Conservation (phyloP, 2,888 invertebrate genomes). For the Pseudococcus viburni region DNA sequence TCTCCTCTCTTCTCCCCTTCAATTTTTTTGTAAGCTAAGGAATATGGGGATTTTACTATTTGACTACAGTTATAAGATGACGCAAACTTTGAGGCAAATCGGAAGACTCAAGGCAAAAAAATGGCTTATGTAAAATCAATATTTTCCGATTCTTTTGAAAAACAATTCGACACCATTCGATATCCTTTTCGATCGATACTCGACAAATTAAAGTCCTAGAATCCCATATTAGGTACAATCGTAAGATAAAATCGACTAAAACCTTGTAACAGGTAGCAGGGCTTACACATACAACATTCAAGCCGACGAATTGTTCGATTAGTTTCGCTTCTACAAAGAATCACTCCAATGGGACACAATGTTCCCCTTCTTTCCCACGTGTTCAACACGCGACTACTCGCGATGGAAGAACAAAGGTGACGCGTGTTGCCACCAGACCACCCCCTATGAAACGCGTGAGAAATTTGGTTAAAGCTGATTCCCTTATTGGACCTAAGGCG, state of each 20-base stretch:
- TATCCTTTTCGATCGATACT: background rate
- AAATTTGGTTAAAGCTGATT: slow-evolving; percentile 62
- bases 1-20: no score
- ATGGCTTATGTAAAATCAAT: no score
- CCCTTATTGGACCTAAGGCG: slow-evolving; percentile 61
- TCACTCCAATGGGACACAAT: slow-evolving; percentile 58
- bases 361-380: slow-evolving; percentile 65
- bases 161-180: background rate
- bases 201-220: no score
- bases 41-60: no score
- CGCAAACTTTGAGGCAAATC: no score
- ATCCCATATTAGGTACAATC: background rate
- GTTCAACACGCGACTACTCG: slow-evolving; percentile 63
- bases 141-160: no score
- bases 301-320: slow-evolving; percentile 41
- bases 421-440: slow-evolving; percentile 65
- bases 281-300: background rate
- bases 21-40: no score
- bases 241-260: background rate
- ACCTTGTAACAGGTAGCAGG: background rate
- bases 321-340: background rate
- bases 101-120: no score
- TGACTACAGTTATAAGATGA: no score
- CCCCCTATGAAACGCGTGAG: slow-evolving; percentile 62
- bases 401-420: slow-evolving; percentile 61